Evolutionary conservation across 2,888 invertebrate species (phyloP).

Genomic region (Neoaliturus tenellus): DNA sequence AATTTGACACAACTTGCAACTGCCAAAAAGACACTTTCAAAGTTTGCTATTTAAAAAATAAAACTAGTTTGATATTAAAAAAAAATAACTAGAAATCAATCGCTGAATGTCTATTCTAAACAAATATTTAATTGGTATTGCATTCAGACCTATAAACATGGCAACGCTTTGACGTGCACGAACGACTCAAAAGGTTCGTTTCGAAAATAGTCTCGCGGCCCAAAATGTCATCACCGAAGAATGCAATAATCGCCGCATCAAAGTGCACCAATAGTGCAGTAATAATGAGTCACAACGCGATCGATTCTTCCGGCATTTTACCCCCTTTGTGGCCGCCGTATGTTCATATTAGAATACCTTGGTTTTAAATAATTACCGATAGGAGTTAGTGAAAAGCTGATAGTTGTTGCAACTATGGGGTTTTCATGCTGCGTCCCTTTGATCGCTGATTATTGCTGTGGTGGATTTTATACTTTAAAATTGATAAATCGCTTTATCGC

Average conservation of each 20-base stretch:
- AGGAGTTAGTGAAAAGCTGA: conserved; percentile 24
- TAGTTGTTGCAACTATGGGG: conserved; percentile 29
- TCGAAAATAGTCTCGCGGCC: background rate
- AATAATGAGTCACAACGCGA: conserved; percentile 29
- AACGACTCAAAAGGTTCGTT: conserved; percentile 28
- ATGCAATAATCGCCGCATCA: conserved; percentile 53
- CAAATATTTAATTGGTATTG: no score
- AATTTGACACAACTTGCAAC: no score
- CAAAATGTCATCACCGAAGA: conserved; percentile 54
- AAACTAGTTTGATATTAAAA: no score
- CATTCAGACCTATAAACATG: no score
- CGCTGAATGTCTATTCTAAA: no score
- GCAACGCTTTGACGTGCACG: background rate
- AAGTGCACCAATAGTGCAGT: conserved; percentile 38
- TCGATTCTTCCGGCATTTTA: conserved; percentile 52
- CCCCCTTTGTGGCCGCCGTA: conserved; percentile 41
- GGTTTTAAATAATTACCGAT: conserved; percentile 44
- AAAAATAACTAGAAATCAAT: no score
- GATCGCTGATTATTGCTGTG: background rate
- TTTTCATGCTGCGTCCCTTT: conserved; percentile 23
- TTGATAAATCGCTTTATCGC: background rate
- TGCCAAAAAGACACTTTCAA: no score
- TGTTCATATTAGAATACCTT: conserved; percentile 48
- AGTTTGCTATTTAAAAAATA: no score
- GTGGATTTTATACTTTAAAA: background rate